Conservation (phyloP, 2,797 vertebrate genomes). For the Eulemur coronatus region DNA sequence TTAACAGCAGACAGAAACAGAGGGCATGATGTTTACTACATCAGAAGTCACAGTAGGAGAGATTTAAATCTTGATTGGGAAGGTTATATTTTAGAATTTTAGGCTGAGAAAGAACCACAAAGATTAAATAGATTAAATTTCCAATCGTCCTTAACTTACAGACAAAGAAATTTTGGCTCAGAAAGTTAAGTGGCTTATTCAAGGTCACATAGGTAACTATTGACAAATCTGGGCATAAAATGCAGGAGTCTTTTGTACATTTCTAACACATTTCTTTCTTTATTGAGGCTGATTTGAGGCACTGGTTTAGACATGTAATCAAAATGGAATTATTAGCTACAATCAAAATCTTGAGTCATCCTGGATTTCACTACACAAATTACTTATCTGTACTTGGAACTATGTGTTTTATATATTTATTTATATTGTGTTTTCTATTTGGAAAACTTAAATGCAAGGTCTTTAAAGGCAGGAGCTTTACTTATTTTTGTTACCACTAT, state of each 20-base stretch:
- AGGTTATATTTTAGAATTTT: background rate
- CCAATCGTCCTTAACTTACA: background rate
- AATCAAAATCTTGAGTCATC: background rate
- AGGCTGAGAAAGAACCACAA: background rate
- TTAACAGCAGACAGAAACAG: background rate
- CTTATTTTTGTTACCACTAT: background rate
- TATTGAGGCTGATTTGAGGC: background rate
- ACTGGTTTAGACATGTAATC: background rate
- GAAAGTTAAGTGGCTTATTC: background rate
- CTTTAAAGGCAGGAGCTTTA: background rate
- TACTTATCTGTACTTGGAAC: background rate
- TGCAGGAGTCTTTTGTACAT: background rate
- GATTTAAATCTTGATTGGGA: background rate
- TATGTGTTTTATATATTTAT: background rate
- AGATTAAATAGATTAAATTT: conserved; percentile 8
- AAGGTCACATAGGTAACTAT: background rate
- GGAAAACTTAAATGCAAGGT: background rate
- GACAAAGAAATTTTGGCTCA: background rate
- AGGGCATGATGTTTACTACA: background rate
- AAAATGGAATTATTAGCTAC: background rate
- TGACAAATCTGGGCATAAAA: background rate
- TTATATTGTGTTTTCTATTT: background rate
- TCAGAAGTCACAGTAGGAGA: background rate
- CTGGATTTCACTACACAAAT: background rate
- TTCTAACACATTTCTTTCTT: background rate